Conservation (phyloP, 2,888 invertebrate genomes). For the Lutraria lutraria region DNA sequence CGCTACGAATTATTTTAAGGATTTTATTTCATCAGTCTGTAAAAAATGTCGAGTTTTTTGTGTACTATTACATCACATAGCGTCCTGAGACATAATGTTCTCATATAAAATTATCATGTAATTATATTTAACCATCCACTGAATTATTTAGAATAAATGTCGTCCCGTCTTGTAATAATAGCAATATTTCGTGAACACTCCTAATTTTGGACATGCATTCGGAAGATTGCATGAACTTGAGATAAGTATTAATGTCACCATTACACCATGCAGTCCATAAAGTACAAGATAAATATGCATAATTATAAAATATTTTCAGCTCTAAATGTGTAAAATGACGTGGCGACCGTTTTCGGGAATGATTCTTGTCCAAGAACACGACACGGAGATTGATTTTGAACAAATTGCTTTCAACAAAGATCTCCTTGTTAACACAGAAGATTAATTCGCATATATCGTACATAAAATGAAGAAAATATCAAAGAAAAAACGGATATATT, state of each 20-base stretch:
- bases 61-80: not conserved
- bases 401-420: not conserved
- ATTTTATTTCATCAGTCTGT: too few species aligned
- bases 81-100: not conserved
- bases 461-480: not conserved
- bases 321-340: not conserved
- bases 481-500: not conserved
- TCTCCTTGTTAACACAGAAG: not conserved
- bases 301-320: not conserved
- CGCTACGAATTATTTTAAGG: too few species aligned
- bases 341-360: not conserved
- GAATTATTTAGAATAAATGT: not conserved
- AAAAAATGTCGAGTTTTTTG: too few species aligned
- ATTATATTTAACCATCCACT: not conserved
- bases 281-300: not conserved
- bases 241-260: not conserved
- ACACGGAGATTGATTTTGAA: not conserved
- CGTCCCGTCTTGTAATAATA: not conserved
- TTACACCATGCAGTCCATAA: not conserved
- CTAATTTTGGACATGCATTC: not conserved
- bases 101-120: slow-evolving; percentile 12
- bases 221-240: not conserved
- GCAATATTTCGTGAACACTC: not conserved
- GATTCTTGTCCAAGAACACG: not conserved
- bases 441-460: not conserved